Base-by-base conservation (phyloP, 2,888 invertebrate genomes). In the Bombylius discolor region DNA sequence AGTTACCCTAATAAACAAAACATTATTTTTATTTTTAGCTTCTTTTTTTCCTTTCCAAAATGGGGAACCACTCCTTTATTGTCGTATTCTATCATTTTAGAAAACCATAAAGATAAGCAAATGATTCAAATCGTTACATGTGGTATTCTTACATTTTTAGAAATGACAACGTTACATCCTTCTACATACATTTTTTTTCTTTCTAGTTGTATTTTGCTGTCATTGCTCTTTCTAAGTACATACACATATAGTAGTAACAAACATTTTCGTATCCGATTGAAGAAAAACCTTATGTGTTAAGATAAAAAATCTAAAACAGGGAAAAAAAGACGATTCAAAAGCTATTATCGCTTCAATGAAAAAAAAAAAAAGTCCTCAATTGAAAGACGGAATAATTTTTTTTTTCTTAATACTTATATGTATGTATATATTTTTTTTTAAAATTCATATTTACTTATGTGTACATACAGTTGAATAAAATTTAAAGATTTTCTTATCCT, bases 101-200 rank as follows among this genome's bases (percentile, higher is more conserved):
- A 52, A 56, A 49, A 36, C 52, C 56, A 56, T 56, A 56, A 56
- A 56, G 56, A 56, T 56, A 56, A 56, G 56, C 56, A 52, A 52
- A 56, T 52, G 52, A 56, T 42, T 42, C 39, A 11, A 42, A 42
- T 11, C 11, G 39, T 8, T 42, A 4, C 8, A 36, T 8, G 23
- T 23, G 23, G 23, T 23, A 23, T 23, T 23, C 23, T 23, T 23
- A 23, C 23, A 23, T 23, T 23, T 23, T 23, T 23, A 23, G 23
- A 23, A 23, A 23, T 23, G 23, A 23, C 23, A 23, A 23, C 23
- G 23, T 23, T 23, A 23, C 23, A 23, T 23, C 23, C 23, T 23
- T 23, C 23, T 23, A 8, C 39, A 11, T 11, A 8, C 39, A 8
- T 11, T 1, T 42, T 42, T 11, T 11, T 11, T 42, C n/a, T 8